Base-by-base conservation (phyloP, 2,113 vertebrate genomes). In the Pardalotus punctatus region DNA sequence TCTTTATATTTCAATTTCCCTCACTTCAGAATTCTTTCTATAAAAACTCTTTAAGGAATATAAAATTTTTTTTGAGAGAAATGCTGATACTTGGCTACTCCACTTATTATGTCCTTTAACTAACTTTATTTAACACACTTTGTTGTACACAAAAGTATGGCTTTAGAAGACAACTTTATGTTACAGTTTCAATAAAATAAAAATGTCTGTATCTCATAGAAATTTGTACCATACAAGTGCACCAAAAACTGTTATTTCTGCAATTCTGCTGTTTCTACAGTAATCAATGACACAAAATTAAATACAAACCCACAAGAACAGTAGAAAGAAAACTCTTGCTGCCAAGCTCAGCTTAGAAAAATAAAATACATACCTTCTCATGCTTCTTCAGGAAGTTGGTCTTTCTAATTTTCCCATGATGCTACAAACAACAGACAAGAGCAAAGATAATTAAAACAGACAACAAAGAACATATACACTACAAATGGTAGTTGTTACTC, bases 361-460 rank as follows among this genome's bases (percentile, higher is more conserved):
- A 28, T 18, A 66, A 91, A 91, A 86, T 27, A 81, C 79, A 92
- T 96, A 99, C 99, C 98, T 99, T 99, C 95, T 99, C 99, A 53
- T 99, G 99, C 88, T 99, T 99, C 98, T 99, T 99, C 96, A 99
- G 88, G 94, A 99, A 99, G 79, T 98, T 99, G 12, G 98, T 98
- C 97, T 99, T 99, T 91, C 94, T 99, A 38, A 99, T 99, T 98
- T 99, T 99, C 24, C 99, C 99, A 91, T 99, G 99, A 97, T 99
- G 98, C 99, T 99, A 96, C 86, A 91, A 97, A 84, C 25, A 95
- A 81, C 73, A 82, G 96, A 70, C 62, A 57, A 92, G 16, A 81
- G 23, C 15, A 23, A 74, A 73, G 8, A 43, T 43, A 43, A 43
- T 43, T 43, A 43, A 43, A 43, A 43, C 42, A 47, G 38, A 61